Conservation (phyloP, 2,113 vertebrate genomes). For the Chrysochloris asiatica region DNA sequence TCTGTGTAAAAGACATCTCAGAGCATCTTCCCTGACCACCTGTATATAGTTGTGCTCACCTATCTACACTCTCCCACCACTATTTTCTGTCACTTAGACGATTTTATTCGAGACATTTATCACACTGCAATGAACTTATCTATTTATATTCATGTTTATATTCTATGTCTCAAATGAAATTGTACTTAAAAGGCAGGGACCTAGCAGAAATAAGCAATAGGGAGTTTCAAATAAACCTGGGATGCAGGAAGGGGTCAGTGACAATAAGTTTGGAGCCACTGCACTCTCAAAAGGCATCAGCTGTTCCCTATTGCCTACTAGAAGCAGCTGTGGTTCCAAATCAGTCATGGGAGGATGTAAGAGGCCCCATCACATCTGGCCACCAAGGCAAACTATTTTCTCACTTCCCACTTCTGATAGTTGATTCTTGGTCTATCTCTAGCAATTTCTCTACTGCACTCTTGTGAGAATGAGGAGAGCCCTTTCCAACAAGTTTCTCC, state of each 20-base stretch:
- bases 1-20: neutral
- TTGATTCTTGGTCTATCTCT: neutral
- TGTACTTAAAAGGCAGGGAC: neutral
- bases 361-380: conserved; percentile 39
- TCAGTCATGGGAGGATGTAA: neutral
- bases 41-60: neutral
- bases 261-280: neutral
- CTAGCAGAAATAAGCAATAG: no score
- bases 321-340: neutral
- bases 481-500: neutral
- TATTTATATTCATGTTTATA: neutral
- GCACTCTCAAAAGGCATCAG: neutral
- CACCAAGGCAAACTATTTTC: neutral
- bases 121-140: neutral
- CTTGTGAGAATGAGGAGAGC: neutral
- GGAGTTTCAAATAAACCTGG: neutral
- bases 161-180: neutral
- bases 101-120: neutral
- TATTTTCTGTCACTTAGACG: neutral
- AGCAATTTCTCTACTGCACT: neutral
- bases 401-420: neutral
- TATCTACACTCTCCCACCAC: neutral
- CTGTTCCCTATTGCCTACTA: neutral
- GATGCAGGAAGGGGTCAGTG: no score
- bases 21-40: neutral